A percentile compares a stretch with the other conserved stretches of the same genome.
These are phyloP conservation scores for Premnoplex brunnescens DNA, from an alignment of 2,797 vertebrate genomes.

Conservation along the genomic window DNA sequence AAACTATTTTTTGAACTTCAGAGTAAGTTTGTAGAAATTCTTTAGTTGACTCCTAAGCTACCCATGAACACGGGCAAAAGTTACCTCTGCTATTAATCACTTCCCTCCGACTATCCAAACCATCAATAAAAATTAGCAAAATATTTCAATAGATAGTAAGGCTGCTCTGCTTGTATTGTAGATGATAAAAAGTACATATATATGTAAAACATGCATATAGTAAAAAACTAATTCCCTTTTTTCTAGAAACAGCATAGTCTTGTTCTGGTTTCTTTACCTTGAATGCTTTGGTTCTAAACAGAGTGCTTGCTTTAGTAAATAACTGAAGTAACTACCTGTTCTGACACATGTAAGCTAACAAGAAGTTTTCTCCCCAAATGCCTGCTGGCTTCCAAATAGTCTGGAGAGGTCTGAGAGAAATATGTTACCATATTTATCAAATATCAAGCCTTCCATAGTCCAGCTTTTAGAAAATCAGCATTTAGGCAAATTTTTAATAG, in stretches of 20 bases:
- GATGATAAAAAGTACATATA: neutral
- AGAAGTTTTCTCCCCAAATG: neutral
- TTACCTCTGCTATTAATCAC: neutral
- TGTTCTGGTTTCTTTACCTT: neutral
- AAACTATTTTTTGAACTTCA: neutral
- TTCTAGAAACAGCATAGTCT: neutral
- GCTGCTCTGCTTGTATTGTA: neutral
- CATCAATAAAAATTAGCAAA: neutral
- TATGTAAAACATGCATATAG: neutral
- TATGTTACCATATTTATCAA: neutral
- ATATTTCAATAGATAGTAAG: neutral
- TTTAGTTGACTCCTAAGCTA: neutral
- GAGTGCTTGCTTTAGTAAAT: neutral
- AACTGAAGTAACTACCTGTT: neutral
- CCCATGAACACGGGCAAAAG: neutral
- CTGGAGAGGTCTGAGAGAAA: neutral
- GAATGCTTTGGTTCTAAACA: neutral
- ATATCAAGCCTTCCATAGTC: neutral
- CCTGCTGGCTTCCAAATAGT: neutral
- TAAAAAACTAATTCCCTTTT: neutral
- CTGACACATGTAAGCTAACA: neutral
- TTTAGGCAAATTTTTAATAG: neutral
- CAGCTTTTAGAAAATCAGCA: neutral
- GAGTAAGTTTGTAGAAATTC: neutral
- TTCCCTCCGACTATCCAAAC: neutral